Conservation (phyloP, 2,797 vertebrate genomes). For the Cyclura pinguis region DNA sequence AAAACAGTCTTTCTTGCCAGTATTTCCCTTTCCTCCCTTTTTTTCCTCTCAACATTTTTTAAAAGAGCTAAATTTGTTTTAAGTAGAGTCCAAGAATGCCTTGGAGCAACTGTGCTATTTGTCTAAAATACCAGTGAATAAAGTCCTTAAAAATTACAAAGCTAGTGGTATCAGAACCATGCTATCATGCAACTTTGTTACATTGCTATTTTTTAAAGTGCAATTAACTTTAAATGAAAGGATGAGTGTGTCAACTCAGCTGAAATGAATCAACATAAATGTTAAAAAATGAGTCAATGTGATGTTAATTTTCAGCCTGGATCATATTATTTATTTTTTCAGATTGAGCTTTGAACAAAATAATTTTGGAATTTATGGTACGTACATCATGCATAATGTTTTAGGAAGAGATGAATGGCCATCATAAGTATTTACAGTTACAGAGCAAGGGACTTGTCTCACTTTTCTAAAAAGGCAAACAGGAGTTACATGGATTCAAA, state of each 20-base stretch:
- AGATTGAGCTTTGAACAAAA: neutral
- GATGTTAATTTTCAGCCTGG: neutral
- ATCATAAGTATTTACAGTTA: neutral
- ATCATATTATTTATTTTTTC: constrained; percentile 12
- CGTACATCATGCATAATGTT: neutral
- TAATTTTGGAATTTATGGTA: neutral
- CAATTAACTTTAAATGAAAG: neutral
- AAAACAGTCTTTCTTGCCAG: neutral
- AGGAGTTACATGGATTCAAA: neutral
- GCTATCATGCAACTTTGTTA: neutral
- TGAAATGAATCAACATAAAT: neutral
- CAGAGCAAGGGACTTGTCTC: neutral
- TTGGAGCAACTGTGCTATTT: neutral
- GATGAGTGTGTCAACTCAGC: neutral
- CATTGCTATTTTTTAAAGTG: neutral
- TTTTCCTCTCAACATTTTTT: neutral
- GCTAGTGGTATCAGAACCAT: neutral
- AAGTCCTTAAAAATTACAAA: neutral
- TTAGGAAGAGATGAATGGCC: neutral
- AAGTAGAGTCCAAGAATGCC: neutral
- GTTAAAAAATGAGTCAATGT: neutral
- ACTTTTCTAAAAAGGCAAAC: neutral
- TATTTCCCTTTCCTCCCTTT: neutral
- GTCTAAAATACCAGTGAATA: neutral
- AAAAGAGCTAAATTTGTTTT: neutral